Percentiles rank a stretch among this genome's conserved stretches.
phyloP scores from a whole-genome alignment of 2,888 invertebrate species.

The Epistrophella euchroma region DNA sequence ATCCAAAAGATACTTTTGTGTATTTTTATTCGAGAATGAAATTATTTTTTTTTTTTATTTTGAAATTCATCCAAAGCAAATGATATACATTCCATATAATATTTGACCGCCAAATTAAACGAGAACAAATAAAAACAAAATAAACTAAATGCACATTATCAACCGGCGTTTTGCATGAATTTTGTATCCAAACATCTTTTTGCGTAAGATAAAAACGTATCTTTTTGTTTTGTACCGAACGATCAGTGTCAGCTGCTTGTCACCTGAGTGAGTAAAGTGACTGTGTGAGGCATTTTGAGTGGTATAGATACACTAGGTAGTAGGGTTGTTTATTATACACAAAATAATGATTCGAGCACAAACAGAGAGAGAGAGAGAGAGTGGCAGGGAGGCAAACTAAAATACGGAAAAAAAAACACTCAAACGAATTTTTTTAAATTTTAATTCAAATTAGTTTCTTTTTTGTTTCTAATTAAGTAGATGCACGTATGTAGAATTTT shows the following conservation, averaged over 20 bases:
- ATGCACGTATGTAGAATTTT: constrained; percentile 51
- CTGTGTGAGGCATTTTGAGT: constrained; percentile 56
- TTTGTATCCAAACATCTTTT: constrained; percentile 53
- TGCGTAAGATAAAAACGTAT: constrained; percentile 47
- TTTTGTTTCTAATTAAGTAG: constrained; percentile 31
- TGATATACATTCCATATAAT: not conserved
- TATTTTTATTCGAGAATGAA: constrained; percentile 33
- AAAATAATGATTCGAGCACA: constrained; percentile 28
- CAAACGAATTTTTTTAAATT: constrained; percentile 43
- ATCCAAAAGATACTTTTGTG: constrained; percentile 29
- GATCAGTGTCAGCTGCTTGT: constrained; percentile 70
- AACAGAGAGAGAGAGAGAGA: constrained; percentile 5
- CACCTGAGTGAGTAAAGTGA: constrained; percentile 65
- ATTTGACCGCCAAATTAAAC: constrained; percentile 24
- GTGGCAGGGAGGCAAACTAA: constrained; percentile 24
- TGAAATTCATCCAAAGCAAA: constrained; percentile 41
- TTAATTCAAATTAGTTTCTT: constrained; percentile 41
- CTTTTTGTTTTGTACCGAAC: constrained; percentile 57
- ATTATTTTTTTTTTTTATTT: no score
- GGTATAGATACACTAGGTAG: constrained; percentile 47
- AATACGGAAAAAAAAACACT: constrained; percentile 61
- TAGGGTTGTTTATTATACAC: constrained; percentile 42
- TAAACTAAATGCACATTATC: constrained; percentile 56
- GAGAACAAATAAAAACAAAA: constrained; percentile 18
- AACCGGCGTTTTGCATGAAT: constrained; percentile 50